phyloP scores from a whole-genome alignment of 2,888 invertebrate species.

The Ornithoptera alexandrae region DNA sequence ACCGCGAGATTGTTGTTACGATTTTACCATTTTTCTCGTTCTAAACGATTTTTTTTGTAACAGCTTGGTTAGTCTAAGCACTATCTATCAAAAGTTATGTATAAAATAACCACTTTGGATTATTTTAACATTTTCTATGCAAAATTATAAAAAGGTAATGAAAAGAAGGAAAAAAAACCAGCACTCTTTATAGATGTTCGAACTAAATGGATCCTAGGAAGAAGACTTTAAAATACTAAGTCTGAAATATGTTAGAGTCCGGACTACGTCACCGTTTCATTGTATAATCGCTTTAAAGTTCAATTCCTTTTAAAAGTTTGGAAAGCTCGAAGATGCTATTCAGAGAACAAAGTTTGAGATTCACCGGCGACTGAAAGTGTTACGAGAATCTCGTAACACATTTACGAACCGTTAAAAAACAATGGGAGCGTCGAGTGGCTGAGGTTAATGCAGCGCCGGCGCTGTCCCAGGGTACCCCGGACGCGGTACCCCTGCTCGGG shows the following conservation, averaged over 20 bases:
- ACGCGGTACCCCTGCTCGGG: constrained; percentile 29
- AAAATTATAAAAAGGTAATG: no score
- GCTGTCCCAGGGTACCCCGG: constrained; percentile 30
- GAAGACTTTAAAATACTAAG: no score
- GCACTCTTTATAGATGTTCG: no score
- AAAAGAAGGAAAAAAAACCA: no score
- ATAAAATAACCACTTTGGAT: no score
- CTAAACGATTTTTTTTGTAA: no score
- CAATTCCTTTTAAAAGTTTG: constrained; percentile 24
- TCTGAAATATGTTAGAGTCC: constrained; percentile 1
- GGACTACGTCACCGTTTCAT: constrained; percentile 8
- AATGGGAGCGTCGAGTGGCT: constrained; percentile 48
- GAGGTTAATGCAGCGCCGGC: constrained; percentile 42
- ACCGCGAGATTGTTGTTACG: background rate
- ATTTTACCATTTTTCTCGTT: no score
- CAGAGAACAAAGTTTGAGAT: constrained; percentile 26
- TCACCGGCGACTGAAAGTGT: constrained; percentile 32
- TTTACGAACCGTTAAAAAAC: constrained; percentile 62
- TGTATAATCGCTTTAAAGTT: constrained; percentile 19
- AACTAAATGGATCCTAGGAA: no score
- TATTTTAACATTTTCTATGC: no score
- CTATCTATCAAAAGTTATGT: no score
- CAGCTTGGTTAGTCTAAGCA: no score
- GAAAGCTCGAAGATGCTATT: constrained; percentile 17
- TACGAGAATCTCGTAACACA: constrained; percentile 55